Base-by-base conservation (phyloP, 2,888 invertebrate species). In the Strigamia maritima region DNA sequence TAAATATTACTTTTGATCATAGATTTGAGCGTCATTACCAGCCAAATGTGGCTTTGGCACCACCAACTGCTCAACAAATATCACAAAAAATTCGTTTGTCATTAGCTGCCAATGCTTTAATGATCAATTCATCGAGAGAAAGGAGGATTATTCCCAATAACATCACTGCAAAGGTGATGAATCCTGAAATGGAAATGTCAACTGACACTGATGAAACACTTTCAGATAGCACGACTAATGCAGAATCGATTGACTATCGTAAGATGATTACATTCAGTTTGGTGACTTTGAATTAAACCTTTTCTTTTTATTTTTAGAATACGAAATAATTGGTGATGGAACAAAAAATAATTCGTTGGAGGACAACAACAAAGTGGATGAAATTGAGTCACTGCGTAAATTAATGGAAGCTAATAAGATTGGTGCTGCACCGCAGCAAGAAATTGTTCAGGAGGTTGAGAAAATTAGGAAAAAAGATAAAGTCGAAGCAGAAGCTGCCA, bases 21-120 rank as follows among this genome's bases (percentile, higher is more conserved):
- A 85, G 85, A 81, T 94, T 94, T 87, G 95, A 94, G 86, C 90
- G 92, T 75, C 92, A 92, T 85, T 95, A 92, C 86, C 95, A 95
- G 84, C 96, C 96, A 8, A 96, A 96, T 85, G 95, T 96, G 76
- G 94, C 95, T 65, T 88, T 96, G 82, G 93, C 93, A 80, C 93
- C 94, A 14, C 89, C 91, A 26, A 81, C 83, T 26, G 83, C 81
- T 54, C 83, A 83, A 81, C 79, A 78, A 75, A 79, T 79, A 14
- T 40, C 40, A n/a, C 80, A 80, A 65, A 79, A 80, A 26, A 49
- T 10, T 2, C 8, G 16, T n/a, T n/a, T 49, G 14, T 22, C 75
- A 14, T n/a, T 19, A 6, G 2, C 16, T 75, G n/a, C 31, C 26
- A 78, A 26, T 75, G 49, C 75, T 44, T 28, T 74, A n/a, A 74